Evolutionary conservation across 1,140 invertebrate species (phyloP).

Genomic region (Drosophila tani): DNA sequence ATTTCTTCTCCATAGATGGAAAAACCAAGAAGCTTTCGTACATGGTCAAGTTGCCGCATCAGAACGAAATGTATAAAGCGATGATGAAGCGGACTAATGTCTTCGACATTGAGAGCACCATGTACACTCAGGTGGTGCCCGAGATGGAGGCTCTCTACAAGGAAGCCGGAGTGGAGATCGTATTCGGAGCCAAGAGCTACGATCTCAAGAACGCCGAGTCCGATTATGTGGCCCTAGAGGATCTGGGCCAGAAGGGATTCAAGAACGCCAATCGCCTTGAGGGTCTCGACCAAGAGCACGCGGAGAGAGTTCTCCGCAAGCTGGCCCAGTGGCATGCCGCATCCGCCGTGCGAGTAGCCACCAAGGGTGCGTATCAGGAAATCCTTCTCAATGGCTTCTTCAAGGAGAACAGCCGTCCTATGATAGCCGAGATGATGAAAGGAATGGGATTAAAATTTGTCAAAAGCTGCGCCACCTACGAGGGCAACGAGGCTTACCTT

Average conservation of each 20-base stretch:
- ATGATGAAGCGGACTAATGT: slow-evolving; percentile 51
- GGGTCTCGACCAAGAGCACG: slow-evolving; percentile 86
- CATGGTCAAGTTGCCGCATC: slow-evolving; percentile 68
- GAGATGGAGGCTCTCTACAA: slow-evolving; percentile 76
- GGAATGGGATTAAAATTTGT: slow-evolving; percentile 34
- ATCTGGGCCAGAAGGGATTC: slow-evolving; percentile 85
- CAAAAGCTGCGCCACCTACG: slow-evolving; percentile 45
- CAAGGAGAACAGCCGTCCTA: slow-evolving; percentile 44
- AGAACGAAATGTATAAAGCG: slow-evolving; percentile 29
- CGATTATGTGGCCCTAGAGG: slow-evolving; percentile 85
- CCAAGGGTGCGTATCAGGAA: slow-evolving; percentile 75
- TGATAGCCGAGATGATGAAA: slow-evolving; percentile 54
- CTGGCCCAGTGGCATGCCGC: slow-evolving; percentile 87
- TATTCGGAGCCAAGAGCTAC: slow-evolving; percentile 60
- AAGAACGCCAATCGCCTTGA: slow-evolving; percentile 86
- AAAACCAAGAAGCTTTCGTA: slow-evolving; percentile 52
- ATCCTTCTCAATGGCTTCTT: slow-evolving; percentile 33
- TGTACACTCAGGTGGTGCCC: slow-evolving; percentile 64
- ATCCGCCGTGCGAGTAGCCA: slow-evolving; percentile 84
- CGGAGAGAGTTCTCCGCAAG: slow-evolving; percentile 85
- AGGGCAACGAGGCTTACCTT: slow-evolving; percentile 53
- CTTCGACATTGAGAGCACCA: slow-evolving; percentile 57
- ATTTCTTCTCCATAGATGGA: slow-evolving; percentile 48
- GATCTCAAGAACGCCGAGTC: slow-evolving; percentile 41
- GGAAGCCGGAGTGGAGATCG: slow-evolving; percentile 64